phyloP scores from a whole-genome alignment of 1,140 invertebrate genomes.

The Whitmania pigra region DNA sequence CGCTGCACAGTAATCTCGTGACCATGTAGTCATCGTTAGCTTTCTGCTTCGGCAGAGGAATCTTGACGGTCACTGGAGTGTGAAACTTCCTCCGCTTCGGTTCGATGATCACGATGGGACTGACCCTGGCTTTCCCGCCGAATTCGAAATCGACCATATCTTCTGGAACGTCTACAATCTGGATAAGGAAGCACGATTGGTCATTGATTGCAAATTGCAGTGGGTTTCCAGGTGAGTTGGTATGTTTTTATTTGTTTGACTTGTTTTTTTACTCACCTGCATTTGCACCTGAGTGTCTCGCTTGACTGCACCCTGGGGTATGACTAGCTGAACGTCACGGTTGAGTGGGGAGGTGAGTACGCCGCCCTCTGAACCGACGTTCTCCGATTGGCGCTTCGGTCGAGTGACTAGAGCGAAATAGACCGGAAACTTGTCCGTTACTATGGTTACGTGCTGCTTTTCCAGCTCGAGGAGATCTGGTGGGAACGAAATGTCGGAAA shows the following conservation, averaged over 20 bases:
- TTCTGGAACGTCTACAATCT: slow-evolving; percentile 55
- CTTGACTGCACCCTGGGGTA: slow-evolving; percentile 76
- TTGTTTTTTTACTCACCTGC: slow-evolving; percentile 17
- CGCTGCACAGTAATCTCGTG: slow-evolving; percentile 20
- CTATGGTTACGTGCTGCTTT: slow-evolving; percentile 72
- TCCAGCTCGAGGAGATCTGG: slow-evolving; percentile 43
- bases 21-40: not conserved
- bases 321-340: slow-evolving; percentile 87
- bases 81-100: slow-evolving; percentile 89
- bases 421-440: slow-evolving; percentile 90
- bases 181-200: slow-evolving; percentile 10
- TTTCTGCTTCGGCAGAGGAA: slow-evolving; percentile 67
- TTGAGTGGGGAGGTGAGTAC: slow-evolving; percentile 91
- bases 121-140: slow-evolving; percentile 87
- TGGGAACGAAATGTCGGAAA: not conserved
- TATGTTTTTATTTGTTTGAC: slow-evolving; percentile 59
- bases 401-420: slow-evolving; percentile 91
- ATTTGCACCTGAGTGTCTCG: slow-evolving; percentile 48
- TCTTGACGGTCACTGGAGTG: slow-evolving; percentile 87
- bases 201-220: not conserved
- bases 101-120: slow-evolving; percentile 91
- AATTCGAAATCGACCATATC: slow-evolving; percentile 83
- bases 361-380: slow-evolving; percentile 88
- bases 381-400: slow-evolving; percentile 85
- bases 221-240: slow-evolving; percentile 33